Evolutionary conservation across 2,888 invertebrate genomes (phyloP).

Genomic region (Zygothrica quintamaculata): DNA sequence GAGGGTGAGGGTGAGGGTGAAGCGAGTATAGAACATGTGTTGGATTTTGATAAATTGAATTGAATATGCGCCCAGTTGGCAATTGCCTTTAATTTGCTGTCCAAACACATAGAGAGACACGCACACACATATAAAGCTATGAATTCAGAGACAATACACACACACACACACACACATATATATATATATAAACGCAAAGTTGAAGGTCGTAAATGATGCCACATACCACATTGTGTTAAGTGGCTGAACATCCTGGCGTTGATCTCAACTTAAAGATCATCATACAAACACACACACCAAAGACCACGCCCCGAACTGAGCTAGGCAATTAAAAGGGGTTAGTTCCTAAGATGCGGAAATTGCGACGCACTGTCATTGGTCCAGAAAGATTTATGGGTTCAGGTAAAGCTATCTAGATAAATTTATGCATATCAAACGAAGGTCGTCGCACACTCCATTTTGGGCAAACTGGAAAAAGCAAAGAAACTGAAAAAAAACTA

Average conservation of each 20-base stretch:
- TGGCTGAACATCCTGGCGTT: conserved; percentile 48
- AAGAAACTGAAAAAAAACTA: conserved; percentile 4
- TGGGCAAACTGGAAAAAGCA: conserved; percentile 57
- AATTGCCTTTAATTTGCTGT: conserved; percentile 58
- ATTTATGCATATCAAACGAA: conserved; percentile 47
- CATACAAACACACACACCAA: conserved; percentile 2
- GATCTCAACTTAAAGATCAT: conserved; percentile 37
- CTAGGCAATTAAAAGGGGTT: conserved; percentile 53
- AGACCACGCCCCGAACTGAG: conserved; percentile 49
- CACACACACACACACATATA: conserved; percentile 19
- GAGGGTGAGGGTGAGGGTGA: conserved; percentile 20
- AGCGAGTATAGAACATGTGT: conserved; percentile 60
- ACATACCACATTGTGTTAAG: conserved; percentile 34
- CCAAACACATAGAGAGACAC: conserved; percentile 38
- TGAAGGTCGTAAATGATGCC: conserved; percentile 26
- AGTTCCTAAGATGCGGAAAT: conserved; percentile 44
- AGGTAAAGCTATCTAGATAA: conserved; percentile 57
- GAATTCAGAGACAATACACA: neutral
- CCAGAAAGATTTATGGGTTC: conserved; percentile 53
- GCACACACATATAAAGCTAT: conserved; percentile 13
- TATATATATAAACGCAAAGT: neutral
- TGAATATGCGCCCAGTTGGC: conserved; percentile 33
- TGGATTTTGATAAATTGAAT: conserved; percentile 71
- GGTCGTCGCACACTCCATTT: conserved; percentile 59
- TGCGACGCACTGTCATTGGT: conserved; percentile 59